phyloP scores from a whole-genome alignment of 2,888 invertebrate species.

The Orthosia incerta region DNA sequence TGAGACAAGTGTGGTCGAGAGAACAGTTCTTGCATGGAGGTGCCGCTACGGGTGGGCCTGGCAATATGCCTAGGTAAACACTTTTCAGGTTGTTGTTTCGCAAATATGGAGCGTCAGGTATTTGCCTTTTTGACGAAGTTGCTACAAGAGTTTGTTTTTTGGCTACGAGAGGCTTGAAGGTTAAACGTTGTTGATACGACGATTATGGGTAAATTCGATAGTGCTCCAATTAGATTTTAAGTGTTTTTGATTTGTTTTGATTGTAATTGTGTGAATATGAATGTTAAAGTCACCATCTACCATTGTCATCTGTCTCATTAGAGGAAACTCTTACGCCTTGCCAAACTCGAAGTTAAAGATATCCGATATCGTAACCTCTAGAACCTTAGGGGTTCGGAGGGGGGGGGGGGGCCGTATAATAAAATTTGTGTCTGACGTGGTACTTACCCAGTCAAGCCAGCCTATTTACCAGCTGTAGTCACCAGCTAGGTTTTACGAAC shows the following conservation, averaged over 20 bases:
- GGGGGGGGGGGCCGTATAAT: too few relatives aligned
- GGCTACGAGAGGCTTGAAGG: not conserved
- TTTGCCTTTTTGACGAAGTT: not conserved
- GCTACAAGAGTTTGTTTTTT: not conserved
- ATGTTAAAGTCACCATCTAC: not conserved
- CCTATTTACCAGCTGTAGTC: not conserved
- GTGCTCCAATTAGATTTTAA: not conserved
- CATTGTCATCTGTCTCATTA: not conserved
- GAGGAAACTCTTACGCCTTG: not conserved
- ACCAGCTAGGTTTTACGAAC: not conserved
- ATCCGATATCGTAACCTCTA: too few relatives aligned
- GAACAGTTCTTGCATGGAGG: constrained; percentile 94
- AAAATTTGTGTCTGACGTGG: too few relatives aligned
- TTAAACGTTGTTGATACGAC: not conserved
- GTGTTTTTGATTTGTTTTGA: not conserved
- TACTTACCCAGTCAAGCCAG: not conserved
- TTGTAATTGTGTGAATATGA: not conserved
- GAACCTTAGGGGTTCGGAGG: too few relatives aligned
- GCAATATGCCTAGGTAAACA: constrained; percentile 74
- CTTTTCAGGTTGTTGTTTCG: constrained; percentile 8
- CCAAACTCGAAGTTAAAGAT: not conserved
- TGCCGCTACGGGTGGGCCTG: constrained; percentile 93
- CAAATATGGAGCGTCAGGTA: not conserved
- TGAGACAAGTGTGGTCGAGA: constrained; percentile 92
- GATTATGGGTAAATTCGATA: not conserved